Evolutionary conservation across 2,888 invertebrate species (phyloP), one percentile per base, ranked within the genome.

Genomic region (Ecdyonurus torrentis): DNA sequence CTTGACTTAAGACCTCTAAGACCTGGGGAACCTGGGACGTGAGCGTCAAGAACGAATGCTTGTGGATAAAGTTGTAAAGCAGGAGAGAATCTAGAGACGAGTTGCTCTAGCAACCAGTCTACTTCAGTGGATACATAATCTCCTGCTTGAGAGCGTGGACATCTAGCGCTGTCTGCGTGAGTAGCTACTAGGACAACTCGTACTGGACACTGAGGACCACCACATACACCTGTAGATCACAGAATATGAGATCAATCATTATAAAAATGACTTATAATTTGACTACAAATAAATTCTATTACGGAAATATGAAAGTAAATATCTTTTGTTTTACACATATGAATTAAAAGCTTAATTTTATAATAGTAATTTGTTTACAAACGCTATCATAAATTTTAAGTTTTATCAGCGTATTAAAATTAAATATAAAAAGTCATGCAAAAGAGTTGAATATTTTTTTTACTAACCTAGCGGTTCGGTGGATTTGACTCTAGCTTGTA

Each of bases 401-500:
- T n/a, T n/a, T n/a, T n/a, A n/a, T n/a, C n/a, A n/a, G n/a, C n/a
- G n/a, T n/a, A n/a, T n/a, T n/a, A n/a, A n/a, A n/a, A n/a, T n/a
- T n/a, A n/a, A n/a, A n/a, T n/a, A n/a, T n/a, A n/a, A n/a, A n/a
- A n/a, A n/a, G n/a, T n/a, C n/a, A n/a, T n/a, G n/a, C n/a, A n/a
- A n/a, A n/a, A n/a, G n/a, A n/a, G n/a, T n/a, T n/a, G n/a, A n/a
- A n/a, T n/a, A n/a, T n/a, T n/a, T n/a, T n/a, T n/a, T n/a, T n/a
- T n/a, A 37, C 37, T 37, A 5, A 37, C 37, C 37, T 5, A 37
- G 37, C n/a, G 81, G 81, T 69, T 81, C 80, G 58, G 79, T 76
- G 37, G 82, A 81, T 22, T 79, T 77, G 65, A 84, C 79, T 63
- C 87, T 76, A 52, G 85, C 82, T 71, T 85, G 79, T 64, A 89